Evolutionary conservation across 1,140 invertebrate genomes (phyloP), one percentile per base, ranked within the genome.

Genomic region (Phthorimaea operculella): DNA sequence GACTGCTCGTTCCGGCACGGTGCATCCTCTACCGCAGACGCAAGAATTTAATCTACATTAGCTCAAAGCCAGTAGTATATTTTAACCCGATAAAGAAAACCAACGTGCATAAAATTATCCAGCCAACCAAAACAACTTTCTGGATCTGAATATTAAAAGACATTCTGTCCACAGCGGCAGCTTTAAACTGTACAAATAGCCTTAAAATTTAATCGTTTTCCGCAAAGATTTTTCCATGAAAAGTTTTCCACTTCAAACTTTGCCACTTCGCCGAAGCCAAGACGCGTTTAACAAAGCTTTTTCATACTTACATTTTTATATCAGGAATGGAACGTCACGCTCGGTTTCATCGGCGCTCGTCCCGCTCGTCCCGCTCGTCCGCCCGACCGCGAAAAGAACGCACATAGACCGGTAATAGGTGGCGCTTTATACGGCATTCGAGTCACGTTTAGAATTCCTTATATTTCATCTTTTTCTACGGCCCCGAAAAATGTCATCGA

Each of bases 241-340:
- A 85, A 85, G 77, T 85, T 85, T 85, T 82, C 82, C 77, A 85
- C 79, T 85, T 83, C 64, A 78, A 85, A 85, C 74, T 85, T 85
- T 76, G 72, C 76, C 76, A 83, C 82, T 85, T 81, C 73, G 72
- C 69, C 70, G 78, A 74, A 79, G 79, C 79, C 74, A 69, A 74
- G 74, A 66, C 79, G 76, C 76, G 76, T 80, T 83, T 79, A 80
- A 82, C 82, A 83, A 83, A 85, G 81, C 76, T 80, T 83, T 84
- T 83, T 85, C 76, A 84, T 84, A 79, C 79, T 79, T 81, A 82
- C 76, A 80, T 82, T 83, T 83, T 85, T 85, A 82, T 83, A 81
- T 83, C 77, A 71, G 74, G 73, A 83, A 80, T 75, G 74, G 77
- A 80, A 74, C 71, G 78, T 81, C 79, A 83, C 73, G 79, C 70